These are phyloP conservation scores for Sthenelais limicola DNA, from an alignment of 2,888 invertebrate genomes.

Conservation along the genomic window DNA sequence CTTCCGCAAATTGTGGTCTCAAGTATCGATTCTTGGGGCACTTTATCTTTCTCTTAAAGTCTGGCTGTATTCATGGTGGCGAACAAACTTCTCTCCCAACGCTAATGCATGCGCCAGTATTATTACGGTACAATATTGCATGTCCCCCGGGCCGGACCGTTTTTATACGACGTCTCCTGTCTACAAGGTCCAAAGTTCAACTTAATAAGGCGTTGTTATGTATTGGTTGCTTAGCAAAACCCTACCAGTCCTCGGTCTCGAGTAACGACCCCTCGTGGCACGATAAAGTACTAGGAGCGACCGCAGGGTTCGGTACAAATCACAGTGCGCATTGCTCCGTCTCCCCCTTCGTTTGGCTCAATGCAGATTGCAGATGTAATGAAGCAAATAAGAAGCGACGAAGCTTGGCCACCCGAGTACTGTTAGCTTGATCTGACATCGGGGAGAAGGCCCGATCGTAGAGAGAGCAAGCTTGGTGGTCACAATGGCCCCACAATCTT, in stretches of 20 bases:
- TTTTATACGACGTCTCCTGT: slow-evolving; percentile 18
- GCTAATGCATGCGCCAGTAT: slow-evolving; percentile 16
- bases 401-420: slow-evolving; percentile 23
- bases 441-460: background rate
- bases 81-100: no score
- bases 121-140: slow-evolving; percentile 34
- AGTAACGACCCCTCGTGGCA: slow-evolving; percentile 25
- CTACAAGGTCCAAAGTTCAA: slow-evolving; percentile 35
- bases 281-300: slow-evolving; percentile 10
- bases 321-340: slow-evolving; percentile 13
- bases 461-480: no score
- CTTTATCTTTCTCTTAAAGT: no score
- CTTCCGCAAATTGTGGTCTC: no score
- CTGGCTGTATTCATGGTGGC: no score
- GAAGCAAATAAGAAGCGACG: slow-evolving; percentile 30
- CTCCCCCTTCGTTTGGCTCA: background rate
- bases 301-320: slow-evolving; percentile 23
- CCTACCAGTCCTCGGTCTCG: slow-evolving; percentile 2
- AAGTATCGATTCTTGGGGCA: no score
- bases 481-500: no score
- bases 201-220: slow-evolving; percentile 38
- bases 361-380: slow-evolving; percentile 31
- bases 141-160: slow-evolving; percentile 23
- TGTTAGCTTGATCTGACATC: slow-evolving; percentile 11
- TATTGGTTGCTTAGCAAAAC: slow-evolving; percentile 17